A percentile compares a stretch with the other conserved stretches of the same genome.
Evolutionary conservation across 2,888 invertebrate species (phyloP).

Genomic region (Aplocera efformata): DNA sequence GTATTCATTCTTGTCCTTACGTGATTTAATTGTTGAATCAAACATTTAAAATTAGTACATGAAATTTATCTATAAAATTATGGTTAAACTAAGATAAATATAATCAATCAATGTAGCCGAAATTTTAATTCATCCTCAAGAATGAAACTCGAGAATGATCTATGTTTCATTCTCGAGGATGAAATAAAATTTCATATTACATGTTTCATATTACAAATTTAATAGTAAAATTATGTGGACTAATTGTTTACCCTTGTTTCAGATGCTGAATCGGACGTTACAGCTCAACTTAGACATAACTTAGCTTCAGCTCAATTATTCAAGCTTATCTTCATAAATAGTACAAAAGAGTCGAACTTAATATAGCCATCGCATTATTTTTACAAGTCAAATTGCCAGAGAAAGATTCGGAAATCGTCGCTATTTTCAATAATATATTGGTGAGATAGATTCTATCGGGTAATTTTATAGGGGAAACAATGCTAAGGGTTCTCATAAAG

Average conservation of each 20-base stretch:
- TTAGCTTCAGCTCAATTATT: conserved; percentile 39
- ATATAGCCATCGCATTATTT: conserved; percentile 34
- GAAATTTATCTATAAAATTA: too few relatives aligned
- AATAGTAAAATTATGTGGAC: too few relatives aligned
- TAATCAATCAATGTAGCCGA: too few relatives aligned
- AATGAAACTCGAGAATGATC: too few relatives aligned
- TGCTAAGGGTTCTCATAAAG: conserved; percentile 71
- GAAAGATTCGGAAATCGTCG: conserved; percentile 41
- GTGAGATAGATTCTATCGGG: conserved; percentile 38
- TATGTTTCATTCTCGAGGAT: too few relatives aligned
- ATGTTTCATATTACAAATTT: too few relatives aligned
- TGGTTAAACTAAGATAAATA: too few relatives aligned
- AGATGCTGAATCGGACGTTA: conserved; percentile 78
- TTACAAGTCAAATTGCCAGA: conserved; percentile 28
- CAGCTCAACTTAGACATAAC: conserved; percentile 50
- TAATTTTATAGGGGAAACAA: conserved; percentile 71
- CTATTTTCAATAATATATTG: conserved; percentile 62
- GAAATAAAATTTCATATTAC: too few relatives aligned
- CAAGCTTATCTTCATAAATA: conserved; percentile 43
- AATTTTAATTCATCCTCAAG: too few relatives aligned
- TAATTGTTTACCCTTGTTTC: conserved; percentile 42
- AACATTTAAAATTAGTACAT: too few relatives aligned
- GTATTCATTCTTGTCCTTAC: too few relatives aligned
- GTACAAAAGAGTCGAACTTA: conserved; percentile 75
- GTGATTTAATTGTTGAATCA: too few relatives aligned